Percentiles rank a stretch among this genome's conserved stretches.
Conservation (phyloP, 1,140 invertebrate genomes). For the Bombus sylvicola region DNA sequence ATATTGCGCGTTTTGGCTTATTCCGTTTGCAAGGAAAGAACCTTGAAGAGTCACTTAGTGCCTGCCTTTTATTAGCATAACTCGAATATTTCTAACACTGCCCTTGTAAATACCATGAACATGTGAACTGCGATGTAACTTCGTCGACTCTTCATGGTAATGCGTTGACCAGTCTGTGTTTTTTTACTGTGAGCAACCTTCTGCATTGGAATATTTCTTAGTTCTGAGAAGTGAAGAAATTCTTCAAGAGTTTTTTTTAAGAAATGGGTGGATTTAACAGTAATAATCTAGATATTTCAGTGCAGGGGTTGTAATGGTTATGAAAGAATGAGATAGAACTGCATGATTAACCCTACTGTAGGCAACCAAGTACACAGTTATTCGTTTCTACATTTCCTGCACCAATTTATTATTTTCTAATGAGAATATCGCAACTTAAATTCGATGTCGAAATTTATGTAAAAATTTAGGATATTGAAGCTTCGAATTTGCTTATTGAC, state of each 20-base stretch:
- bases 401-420: not conserved
- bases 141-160: slow-evolving; percentile 38
- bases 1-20: slow-evolving; percentile 34
- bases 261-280: not conserved
- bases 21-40: slow-evolving; percentile 42
- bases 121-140: slow-evolving; percentile 24
- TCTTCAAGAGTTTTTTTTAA: not conserved
- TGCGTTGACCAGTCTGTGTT: not conserved
- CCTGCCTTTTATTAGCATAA: slow-evolving; percentile 71
- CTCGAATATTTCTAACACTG: slow-evolving; percentile 74
- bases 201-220: not conserved
- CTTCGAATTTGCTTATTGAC: not conserved
- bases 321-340: not conserved
- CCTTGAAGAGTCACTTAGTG: slow-evolving; percentile 73
- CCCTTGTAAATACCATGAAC: slow-evolving; percentile 71
- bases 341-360: not conserved
- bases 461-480: not conserved
- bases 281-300: not conserved
- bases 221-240: not conserved
- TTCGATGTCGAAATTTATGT: not conserved
- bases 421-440: not conserved
- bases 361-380: not conserved
- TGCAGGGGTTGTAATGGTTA: not conserved
- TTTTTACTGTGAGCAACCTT: too few species aligned
- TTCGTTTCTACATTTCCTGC: not conserved